phyloP scores from a whole-genome alignment of 2,113 vertebrate genomes.

The Grammomys dolichurus region DNA sequence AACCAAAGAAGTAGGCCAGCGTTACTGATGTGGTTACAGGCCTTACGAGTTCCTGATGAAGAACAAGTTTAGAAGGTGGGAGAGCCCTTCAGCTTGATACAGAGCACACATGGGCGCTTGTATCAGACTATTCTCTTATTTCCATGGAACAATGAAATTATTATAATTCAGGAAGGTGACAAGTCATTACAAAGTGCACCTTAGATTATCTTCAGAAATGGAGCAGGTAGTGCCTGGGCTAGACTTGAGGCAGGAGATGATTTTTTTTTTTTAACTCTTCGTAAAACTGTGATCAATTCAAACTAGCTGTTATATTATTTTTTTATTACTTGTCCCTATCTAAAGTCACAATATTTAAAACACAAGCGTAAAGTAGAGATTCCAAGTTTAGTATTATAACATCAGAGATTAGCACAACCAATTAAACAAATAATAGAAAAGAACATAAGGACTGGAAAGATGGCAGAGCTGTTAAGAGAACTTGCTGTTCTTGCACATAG shows the following conservation, averaged over 20 bases:
- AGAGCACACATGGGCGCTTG: not conserved
- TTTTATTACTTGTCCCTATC: not conserved
- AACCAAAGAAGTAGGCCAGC: not conserved
- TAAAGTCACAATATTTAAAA: conserved; percentile 18
- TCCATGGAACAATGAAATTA: not conserved
- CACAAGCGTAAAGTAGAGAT: not conserved
- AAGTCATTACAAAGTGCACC: not conserved
- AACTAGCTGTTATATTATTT: not conserved
- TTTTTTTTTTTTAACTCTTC: not conserved
- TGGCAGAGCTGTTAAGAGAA: not conserved
- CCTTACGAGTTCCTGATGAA: not conserved
- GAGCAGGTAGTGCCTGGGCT: not conserved
- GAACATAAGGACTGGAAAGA: not conserved
- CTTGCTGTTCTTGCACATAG: not conserved
- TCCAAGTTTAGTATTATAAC: conserved; percentile 44
- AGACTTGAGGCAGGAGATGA: not conserved
- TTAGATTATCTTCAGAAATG: not conserved
- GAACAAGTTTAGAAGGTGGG: not conserved
- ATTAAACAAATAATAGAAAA: not conserved
- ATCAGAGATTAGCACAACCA: not conserved
- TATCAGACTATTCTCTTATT: not conserved
- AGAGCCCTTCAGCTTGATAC: not conserved
- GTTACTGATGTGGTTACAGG: not conserved
- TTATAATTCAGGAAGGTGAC: not conserved
- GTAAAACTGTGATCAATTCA: not conserved